Base-by-base conservation (phyloP, 2,113 vertebrate species). In the Pycnonotus jocosus region DNA sequence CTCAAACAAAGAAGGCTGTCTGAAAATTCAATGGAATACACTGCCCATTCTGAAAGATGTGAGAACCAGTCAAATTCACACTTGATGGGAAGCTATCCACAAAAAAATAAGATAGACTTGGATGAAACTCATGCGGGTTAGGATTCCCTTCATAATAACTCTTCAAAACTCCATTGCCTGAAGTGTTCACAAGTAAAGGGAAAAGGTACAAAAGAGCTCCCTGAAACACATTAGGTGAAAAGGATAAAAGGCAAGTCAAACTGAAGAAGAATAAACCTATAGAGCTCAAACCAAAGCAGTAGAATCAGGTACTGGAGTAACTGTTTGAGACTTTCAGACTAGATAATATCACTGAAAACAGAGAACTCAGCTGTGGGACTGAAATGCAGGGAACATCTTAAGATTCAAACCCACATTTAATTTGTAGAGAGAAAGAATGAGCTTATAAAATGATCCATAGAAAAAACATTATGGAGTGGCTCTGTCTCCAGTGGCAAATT, bases 101-200 rank as follows among this genome's bases (percentile, higher is more conserved):
- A 83, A 53, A 54, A 71, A 85, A 61, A 88, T 76, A 65, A 72
- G 50, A 88, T 71, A 57, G 31, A 37, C 73, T 20, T 33, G n/a
- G 23, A 74, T 53, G 68, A 92, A 94, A 47, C 69, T 88, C 56
- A 53, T 6, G 22, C 33, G 11, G 47, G 25, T 70, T 82, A 95
- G 84, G 61, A 84, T 94, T 91, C 53, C 57, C 56, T 92, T 96
- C 74, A 96, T 83, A 91, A 72, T 31, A 87, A 76, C 57, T 72
- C 11, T 38, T 81, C 56, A 83, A 89, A 72, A 45, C 37, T 53
- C 77, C 11, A 51, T 68, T 57, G 28, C 38, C 74, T 85, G 44
- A 96, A 86, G 66, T 71, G 61, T 73, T 88, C 88, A 69, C 83
- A n/a, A 61, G 25, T 65, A 86, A 56, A 92, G 44, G 24, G 51